These are phyloP conservation scores for Ichneumon xanthorius DNA, from an alignment of 2,888 invertebrate species.

Conservation along the genomic window DNA sequence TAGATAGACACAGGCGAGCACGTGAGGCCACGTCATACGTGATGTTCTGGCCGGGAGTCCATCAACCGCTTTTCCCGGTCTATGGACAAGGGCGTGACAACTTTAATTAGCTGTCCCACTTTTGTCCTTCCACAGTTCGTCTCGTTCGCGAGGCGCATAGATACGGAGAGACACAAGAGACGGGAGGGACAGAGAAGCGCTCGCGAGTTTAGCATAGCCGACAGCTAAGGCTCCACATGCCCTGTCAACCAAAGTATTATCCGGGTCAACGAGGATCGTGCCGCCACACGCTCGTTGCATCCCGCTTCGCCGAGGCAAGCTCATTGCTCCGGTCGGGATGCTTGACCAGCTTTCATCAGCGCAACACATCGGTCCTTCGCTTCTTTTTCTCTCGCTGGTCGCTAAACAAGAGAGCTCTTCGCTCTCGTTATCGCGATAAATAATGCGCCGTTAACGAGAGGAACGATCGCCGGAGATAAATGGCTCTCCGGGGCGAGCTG, in stretches of 20 bases:
- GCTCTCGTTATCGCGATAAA: conserved; percentile 53
- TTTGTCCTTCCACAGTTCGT: conserved; percentile 53
- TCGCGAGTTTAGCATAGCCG: conserved; percentile 33
- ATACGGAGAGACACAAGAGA: conserved; percentile 12
- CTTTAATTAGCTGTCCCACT: conserved; percentile 76
- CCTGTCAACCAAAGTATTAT: conserved; percentile 60
- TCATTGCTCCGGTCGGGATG: conserved; percentile 66
- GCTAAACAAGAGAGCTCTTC: neutral
- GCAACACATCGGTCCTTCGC: conserved; percentile 12
- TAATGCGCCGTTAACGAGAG: conserved; percentile 58
- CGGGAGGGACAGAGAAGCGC: neutral
- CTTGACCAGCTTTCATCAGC: conserved; percentile 57
- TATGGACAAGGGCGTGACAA: conserved; percentile 66
- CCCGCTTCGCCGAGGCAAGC: conserved; percentile 52
- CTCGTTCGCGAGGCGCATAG: conserved; percentile 64
- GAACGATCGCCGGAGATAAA: conserved; percentile 48
- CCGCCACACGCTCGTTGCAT: conserved; percentile 51
- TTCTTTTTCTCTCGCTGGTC: neutral
- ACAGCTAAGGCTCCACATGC: conserved; percentile 37
- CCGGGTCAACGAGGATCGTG: conserved; percentile 66
- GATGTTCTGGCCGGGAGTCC: conserved; percentile 44
- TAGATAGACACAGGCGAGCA: conserved; percentile 27
- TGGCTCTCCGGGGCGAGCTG: neutral
- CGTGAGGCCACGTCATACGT: conserved; percentile 52
- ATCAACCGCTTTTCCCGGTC: conserved; percentile 52